Percentiles rank a stretch among this genome's conserved stretches.
Evolutionary conservation across 2,888 invertebrate species (phyloP).

Genomic region (Lucinisca nassula): DNA sequence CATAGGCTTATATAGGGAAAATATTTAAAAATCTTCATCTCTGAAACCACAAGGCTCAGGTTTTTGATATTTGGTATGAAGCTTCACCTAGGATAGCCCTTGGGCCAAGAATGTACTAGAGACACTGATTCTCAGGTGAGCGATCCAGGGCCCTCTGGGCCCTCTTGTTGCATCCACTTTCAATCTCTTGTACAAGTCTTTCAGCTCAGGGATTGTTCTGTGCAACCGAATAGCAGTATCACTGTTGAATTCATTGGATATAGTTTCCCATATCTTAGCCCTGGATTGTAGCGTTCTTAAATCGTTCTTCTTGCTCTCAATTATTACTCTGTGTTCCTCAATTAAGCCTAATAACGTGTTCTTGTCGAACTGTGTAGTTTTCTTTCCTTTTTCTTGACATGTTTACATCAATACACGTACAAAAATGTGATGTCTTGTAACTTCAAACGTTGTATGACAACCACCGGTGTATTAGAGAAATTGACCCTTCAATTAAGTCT

Average conservation of each 20-base stretch:
- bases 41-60: too few relatives aligned
- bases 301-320: background rate
- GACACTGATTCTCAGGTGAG: too few relatives aligned
- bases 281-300: background rate
- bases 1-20: too few relatives aligned
- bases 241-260: background rate
- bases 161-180: background rate
- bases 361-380: background rate
- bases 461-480: background rate
- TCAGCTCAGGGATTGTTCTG: background rate
- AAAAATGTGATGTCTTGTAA: too few relatives aligned
- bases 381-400: background rate
- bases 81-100: too few relatives aligned
- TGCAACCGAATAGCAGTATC: background rate
- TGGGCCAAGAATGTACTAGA: too few relatives aligned
- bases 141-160: too few relatives aligned
- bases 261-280: background rate
- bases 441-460: background rate
- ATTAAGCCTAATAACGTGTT: background rate
- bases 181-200: background rate
- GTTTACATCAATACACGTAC: background rate
- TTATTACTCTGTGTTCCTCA: background rate
- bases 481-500: background rate
- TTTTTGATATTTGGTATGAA: too few relatives aligned
- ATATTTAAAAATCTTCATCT: too few relatives aligned